These are phyloP conservation scores for Pterocles orientalis DNA, from an alignment of 2,113 vertebrate species.

Conservation along the genomic window DNA sequence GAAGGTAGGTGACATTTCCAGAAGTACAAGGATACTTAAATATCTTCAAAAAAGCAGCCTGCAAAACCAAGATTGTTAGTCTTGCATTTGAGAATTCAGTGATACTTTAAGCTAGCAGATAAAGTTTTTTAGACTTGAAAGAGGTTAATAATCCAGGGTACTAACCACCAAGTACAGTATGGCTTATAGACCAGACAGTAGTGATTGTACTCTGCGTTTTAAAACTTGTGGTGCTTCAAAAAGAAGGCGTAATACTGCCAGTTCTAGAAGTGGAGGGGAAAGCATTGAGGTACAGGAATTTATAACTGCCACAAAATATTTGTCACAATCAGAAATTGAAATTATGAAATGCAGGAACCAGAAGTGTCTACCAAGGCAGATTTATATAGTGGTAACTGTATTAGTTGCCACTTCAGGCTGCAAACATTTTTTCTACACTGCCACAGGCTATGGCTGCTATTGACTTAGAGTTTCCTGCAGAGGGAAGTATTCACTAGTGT, in stretches of 20 bases:
- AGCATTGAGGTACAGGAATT: neutral
- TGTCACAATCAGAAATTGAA: neutral
- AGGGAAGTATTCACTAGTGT: conserved; percentile 32
- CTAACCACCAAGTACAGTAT: neutral
- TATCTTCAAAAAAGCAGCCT: neutral
- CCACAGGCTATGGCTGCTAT: neutral
- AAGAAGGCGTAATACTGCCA: neutral
- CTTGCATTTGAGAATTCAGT: neutral
- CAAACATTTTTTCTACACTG: accelerated
- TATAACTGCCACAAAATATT: neutral
- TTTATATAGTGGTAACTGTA: neutral
- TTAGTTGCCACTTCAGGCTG: neutral
- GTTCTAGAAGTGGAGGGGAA: neutral
- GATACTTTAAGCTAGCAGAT: neutral
- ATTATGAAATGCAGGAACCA: neutral
- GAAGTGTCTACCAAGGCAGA: neutral
- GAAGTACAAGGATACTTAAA: neutral
- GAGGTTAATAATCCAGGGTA: neutral
- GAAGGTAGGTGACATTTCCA: neutral
- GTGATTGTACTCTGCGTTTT: neutral
- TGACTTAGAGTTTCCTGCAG: conserved; percentile 42
- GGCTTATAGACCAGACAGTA: neutral
- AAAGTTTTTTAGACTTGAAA: neutral
- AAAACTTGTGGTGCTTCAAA: neutral
- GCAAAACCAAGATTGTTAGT: neutral